A percentile compares a stretch with the other conserved stretches of the same genome.
These are phyloP conservation scores for Gymnocypris eckloni DNA, from an alignment of 2,797 vertebrate species.

Conservation along the genomic window DNA sequence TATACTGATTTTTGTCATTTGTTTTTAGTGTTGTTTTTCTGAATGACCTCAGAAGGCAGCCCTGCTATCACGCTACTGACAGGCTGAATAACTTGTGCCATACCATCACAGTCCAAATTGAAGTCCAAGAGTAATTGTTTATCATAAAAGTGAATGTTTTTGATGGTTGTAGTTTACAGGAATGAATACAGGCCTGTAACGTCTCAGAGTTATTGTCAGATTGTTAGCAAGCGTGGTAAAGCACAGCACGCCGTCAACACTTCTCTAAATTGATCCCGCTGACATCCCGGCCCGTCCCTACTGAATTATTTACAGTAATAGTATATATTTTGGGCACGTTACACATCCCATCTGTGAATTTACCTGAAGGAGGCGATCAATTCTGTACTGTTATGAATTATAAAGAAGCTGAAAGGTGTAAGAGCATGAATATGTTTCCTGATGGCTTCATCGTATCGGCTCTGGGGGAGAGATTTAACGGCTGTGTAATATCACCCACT, in stretches of 20 bases:
- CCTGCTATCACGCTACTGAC: neutral
- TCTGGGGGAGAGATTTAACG: constrained; percentile 25
- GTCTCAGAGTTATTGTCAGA: neutral
- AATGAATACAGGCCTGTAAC: neutral
- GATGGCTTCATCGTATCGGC: constrained; percentile 33
- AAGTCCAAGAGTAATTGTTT: neutral
- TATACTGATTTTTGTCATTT: neutral
- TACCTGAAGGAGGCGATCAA: constrained; percentile 23
- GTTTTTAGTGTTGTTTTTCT: no score
- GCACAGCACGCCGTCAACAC: no score
- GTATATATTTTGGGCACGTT: constrained; percentile 16
- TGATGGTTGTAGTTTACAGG: neutral
- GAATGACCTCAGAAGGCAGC: neutral
- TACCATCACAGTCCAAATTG: neutral
- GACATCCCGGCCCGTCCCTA: neutral
- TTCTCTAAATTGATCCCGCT: neutral
- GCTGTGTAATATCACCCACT: constrained; percentile 36
- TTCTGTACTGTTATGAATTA: constrained; percentile 55
- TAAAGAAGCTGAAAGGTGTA: constrained; percentile 63
- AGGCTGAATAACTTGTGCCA: no score
- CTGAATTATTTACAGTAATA: constrained; percentile 12
- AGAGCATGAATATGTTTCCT: constrained; percentile 55
- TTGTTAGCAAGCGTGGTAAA: neutral
- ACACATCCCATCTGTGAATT: constrained; percentile 18
- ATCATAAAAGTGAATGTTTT: constrained; percentile 5